Conservation (phyloP, 2,797 vertebrate species). For the Enteromius radiatus region DNA sequence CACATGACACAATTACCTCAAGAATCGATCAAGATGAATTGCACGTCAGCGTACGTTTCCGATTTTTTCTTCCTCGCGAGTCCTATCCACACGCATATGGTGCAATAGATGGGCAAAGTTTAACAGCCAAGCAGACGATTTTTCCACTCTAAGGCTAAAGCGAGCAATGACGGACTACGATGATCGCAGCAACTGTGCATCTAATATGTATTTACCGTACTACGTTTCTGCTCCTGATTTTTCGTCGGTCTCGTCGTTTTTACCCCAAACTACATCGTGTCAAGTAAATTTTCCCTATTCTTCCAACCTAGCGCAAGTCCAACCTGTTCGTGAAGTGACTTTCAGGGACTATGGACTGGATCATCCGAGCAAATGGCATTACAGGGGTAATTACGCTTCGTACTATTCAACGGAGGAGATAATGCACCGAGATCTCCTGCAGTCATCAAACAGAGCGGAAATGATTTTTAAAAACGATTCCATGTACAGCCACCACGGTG, state of each 20-base stretch:
- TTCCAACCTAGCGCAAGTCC: constrained; percentile 91
- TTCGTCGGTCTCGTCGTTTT: constrained; percentile 93
- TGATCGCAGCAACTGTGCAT: constrained; percentile 91
- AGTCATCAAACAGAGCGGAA: constrained; percentile 87
- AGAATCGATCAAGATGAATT: constrained; percentile 99
- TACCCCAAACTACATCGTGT: constrained; percentile 94
- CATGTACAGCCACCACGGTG: constrained; percentile 83
- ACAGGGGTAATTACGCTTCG: constrained; percentile 91
- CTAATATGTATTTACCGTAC: constrained; percentile 98
- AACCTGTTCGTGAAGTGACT: constrained; percentile 95
- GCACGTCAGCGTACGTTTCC: constrained; percentile 98
- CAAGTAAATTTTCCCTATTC: constrained; percentile 98
- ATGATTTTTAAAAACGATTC: constrained; percentile 93
- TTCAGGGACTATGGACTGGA: constrained; percentile 98
- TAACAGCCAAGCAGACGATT: constrained; percentile 80
- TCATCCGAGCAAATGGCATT: constrained; percentile 95
- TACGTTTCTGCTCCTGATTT: constrained; percentile 97
- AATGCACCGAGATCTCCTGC: constrained; percentile 96
- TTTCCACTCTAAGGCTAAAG: constrained; percentile 72
- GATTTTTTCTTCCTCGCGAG: constrained; percentile 92
- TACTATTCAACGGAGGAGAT: constrained; percentile 95
- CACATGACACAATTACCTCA: constrained; percentile 99
- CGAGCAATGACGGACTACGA: constrained; percentile 99
- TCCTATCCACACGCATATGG: constrained; percentile 89
- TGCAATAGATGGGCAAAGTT: constrained; percentile 98